These are phyloP conservation scores for Dicentrarchus labrax DNA, from an alignment of 2,113 vertebrate species.

Conservation along the genomic window DNA sequence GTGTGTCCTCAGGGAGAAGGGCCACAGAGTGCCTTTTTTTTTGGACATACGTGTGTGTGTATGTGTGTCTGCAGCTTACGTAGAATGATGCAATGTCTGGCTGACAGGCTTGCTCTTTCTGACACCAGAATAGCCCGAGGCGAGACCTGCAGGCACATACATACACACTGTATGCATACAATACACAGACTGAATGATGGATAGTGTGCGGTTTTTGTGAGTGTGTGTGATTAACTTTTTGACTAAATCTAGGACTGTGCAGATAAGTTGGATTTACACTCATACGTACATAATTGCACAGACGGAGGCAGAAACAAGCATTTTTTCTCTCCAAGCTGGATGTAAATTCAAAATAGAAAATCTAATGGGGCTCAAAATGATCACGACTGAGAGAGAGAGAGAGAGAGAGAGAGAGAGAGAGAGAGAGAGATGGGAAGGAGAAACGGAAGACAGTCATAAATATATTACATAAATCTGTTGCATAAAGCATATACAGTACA, in stretches of 20 bases:
- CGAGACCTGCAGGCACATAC: constrained; percentile 21
- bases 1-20: constrained; percentile 68
- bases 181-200: constrained; percentile 12
- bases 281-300: not conserved
- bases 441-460: constrained; percentile 49
- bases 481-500: constrained; percentile 48
- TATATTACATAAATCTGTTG: constrained; percentile 49
- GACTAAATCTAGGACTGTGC: constrained; percentile 38
- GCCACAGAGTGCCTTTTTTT: constrained; percentile 46
- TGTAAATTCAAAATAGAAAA: constrained; percentile 22
- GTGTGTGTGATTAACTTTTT: constrained; percentile 27
- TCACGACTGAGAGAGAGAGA: not conserved
- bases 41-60: constrained; percentile 37
- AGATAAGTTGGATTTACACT: constrained; percentile 9
- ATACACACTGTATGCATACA: constrained; percentile 20
- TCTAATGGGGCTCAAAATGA: constrained; percentile 7
- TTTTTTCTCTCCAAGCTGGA: not conserved
- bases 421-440: not conserved
- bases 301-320: not conserved
- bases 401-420: not conserved
- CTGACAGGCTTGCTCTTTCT: constrained; percentile 50
- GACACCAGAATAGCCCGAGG: constrained; percentile 60
- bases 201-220: constrained; percentile 6
- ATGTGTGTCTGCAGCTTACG: constrained; percentile 36
- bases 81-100: constrained; percentile 47